A percentile compares a stretch with the other conserved stretches of the same genome.
Conservation (phyloP, 1,140 invertebrate species). For the Druon quercuslanigerum region DNA sequence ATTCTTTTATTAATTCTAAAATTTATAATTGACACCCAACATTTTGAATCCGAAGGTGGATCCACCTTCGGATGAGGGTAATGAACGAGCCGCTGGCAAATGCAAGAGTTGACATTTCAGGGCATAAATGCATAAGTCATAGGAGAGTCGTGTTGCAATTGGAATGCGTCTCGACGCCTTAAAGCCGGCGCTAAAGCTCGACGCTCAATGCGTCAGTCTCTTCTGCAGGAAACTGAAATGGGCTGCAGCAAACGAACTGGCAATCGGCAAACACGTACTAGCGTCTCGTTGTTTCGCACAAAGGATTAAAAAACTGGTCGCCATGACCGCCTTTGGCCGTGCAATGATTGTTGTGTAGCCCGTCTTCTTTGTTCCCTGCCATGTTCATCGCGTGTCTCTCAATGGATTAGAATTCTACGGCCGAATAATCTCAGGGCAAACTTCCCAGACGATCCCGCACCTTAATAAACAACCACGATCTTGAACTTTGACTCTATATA, state of each 20-base stretch:
- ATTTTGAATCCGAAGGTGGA: constrained; percentile 32
- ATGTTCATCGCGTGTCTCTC: constrained; percentile 20
- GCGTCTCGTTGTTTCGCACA: constrained; percentile 27
- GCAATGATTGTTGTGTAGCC: neutral
- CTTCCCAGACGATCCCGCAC: neutral
- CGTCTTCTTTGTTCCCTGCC: constrained; percentile 17
- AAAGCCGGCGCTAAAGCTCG: constrained; percentile 31
- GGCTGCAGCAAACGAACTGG: constrained; percentile 16
- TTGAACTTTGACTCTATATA: neutral
- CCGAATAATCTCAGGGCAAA: constrained; percentile 1
- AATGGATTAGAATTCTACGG: constrained; percentile 24
- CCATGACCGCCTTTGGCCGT: constrained; percentile 13
- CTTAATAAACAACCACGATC: neutral
- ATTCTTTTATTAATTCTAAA: too few relatives aligned
- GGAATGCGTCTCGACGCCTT: constrained; percentile 34
- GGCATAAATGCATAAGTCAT: constrained; percentile 33
- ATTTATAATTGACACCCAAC: too few relatives aligned
- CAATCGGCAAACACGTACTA: neutral
- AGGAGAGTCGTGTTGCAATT: constrained; percentile 23
- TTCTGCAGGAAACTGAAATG: constrained; percentile 17
- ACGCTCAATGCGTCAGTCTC: constrained; percentile 23
- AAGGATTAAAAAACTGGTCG: constrained; percentile 26
- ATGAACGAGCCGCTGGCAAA: constrained; percentile 8
- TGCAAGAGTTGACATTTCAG: constrained; percentile 17
- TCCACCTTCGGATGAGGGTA: neutral